phyloP scores from a whole-genome alignment of 2,797 vertebrate species.

The Trichosurus vulpecula region DNA sequence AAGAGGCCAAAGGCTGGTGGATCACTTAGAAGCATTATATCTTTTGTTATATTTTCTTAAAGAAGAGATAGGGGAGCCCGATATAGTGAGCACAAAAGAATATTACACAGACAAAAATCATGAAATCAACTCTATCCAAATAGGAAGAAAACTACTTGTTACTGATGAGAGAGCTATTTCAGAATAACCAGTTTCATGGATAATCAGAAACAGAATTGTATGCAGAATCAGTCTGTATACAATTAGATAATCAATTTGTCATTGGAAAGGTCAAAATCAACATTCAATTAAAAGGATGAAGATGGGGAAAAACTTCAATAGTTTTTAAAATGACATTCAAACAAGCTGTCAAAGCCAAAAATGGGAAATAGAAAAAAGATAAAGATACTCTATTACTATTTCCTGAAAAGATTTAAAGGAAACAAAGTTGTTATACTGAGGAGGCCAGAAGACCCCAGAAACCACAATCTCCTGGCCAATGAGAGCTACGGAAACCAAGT shows the following conservation, averaged over 20 bases:
- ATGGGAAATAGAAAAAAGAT: background rate
- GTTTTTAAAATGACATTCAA: background rate
- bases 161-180: background rate
- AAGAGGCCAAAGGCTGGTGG: background rate
- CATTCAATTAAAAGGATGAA: background rate
- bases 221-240: background rate
- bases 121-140: background rate
- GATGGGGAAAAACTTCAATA: background rate
- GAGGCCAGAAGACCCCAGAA: background rate
- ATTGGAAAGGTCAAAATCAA: background rate
- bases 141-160: background rate
- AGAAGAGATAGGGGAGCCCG: background rate
- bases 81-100: background rate
- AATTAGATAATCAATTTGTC: background rate
- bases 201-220: background rate
- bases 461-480: background rate
- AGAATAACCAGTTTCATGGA: background rate
- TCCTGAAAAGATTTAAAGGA: background rate
- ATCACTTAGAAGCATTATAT: background rate
- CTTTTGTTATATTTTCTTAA: background rate
- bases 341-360: background rate
- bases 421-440: background rate
- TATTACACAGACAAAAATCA: background rate
- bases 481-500: background rate
- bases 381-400: background rate